Conservation (phyloP, 2,888 invertebrate species). For the Scaeva pyrastri region DNA sequence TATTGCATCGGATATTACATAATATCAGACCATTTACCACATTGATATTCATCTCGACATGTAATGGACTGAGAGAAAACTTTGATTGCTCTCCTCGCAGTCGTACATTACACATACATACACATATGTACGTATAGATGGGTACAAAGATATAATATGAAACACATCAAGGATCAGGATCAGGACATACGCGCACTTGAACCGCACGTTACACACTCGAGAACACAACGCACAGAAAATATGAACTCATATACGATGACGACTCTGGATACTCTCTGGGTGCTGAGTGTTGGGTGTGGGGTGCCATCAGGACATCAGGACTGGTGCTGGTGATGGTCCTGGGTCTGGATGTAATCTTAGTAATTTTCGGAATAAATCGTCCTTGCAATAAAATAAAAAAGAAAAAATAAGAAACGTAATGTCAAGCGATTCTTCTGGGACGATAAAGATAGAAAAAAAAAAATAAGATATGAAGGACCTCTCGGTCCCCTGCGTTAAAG, state of each 20-base stretch:
- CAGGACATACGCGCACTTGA: constrained; percentile 55
- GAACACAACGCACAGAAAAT: constrained; percentile 35
- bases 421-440: constrained; percentile 69
- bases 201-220: constrained; percentile 28
- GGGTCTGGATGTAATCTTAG: constrained; percentile 56
- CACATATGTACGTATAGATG: background rate
- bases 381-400: constrained; percentile 65
- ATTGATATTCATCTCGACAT: constrained; percentile 74
- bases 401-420: constrained; percentile 54
- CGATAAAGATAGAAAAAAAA: constrained; percentile 67
- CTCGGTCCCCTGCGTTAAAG: constrained; percentile 45
- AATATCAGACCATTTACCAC: constrained; percentile 67
- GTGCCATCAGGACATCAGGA: too few species aligned
- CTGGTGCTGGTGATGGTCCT: background rate
- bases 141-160: background rate
- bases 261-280: background rate
- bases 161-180: constrained; percentile 38
- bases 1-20: constrained; percentile 27
- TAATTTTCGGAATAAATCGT: constrained; percentile 70
- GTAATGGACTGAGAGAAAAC: constrained; percentile 63
- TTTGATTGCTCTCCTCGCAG: constrained; percentile 54
- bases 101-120: background rate
- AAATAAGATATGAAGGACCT: constrained; percentile 65
- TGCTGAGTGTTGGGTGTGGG: background rate
- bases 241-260: constrained; percentile 14